phyloP scores from a whole-genome alignment of 2,113 vertebrate genomes.

The Serilophus lunatus region DNA sequence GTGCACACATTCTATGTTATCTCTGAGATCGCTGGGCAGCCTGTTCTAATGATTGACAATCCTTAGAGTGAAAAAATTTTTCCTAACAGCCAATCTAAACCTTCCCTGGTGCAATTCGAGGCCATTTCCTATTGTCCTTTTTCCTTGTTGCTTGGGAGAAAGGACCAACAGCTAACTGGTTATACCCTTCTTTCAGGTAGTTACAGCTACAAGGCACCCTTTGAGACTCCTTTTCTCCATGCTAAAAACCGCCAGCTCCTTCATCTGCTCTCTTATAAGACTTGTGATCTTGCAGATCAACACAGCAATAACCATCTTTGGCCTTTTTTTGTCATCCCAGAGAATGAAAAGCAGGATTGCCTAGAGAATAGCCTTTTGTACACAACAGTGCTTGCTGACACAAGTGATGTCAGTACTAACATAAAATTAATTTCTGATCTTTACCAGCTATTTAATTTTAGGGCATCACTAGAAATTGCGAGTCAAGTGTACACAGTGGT shows the following conservation, averaged over 20 bases:
- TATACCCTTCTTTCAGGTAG: too few species aligned
- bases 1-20: too few species aligned
- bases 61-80: neutral
- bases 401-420: neutral
- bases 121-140: neutral
- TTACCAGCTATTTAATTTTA: neutral
- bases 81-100: neutral
- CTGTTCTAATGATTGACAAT: neutral
- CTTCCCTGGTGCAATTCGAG: too few species aligned
- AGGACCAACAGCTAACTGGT: rapidly evolving
- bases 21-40: neutral
- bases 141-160: neutral
- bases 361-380: neutral
- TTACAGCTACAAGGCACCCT: too few species aligned
- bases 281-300: neutral
- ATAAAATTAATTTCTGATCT: neutral
- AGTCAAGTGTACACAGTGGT: neutral
- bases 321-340: neutral
- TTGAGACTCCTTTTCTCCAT: too few species aligned
- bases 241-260: too few species aligned
- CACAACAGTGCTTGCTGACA: neutral
- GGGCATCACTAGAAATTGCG: neutral
- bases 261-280: too few species aligned
- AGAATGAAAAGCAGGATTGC: neutral
- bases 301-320: neutral